Evolutionary conservation across 30 jellyfish, hydroid and myxozoan species (phyloP), one percentile per base, ranked within the genome.

Genomic region (Aurelia aurita): DNA sequence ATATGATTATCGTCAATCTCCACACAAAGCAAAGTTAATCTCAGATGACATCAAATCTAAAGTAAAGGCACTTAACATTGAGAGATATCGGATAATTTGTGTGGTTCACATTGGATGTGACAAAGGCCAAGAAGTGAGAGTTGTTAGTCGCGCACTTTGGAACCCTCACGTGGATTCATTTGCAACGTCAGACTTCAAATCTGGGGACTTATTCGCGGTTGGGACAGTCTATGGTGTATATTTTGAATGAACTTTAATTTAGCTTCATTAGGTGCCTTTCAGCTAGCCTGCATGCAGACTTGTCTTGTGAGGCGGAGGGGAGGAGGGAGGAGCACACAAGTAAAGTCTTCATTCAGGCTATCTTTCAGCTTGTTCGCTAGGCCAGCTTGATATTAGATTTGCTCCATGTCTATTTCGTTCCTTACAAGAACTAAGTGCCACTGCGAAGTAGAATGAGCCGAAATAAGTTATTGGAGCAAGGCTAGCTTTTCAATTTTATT

Each of bases 21-120:
- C 85, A 32, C 65, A 43, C 79, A 64, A 74, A 31, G 89, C 88
- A 31, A 86, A 86, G 79, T 39, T 86, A 28, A 86, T 86, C 31
- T 70, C 88, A 57, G 95, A 86, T 44, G 95, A 86, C 39, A 86
- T 86, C 85, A 86, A 86, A 65, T 43, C 84, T n/a, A 73, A 86
- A 53, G 95, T 86, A 6, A 86, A 86, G 53, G 87, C 75, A 43
- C 53, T 86, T 80, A 47, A 63, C 31, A 26, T 74, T 32, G 78
- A 39, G 49, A 59, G 95, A 31, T 86, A 59, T 74, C 47, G 82
- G 54, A 62, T 86, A 18, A 55, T 86, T 6, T 86, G 95, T 43
- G 20, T 86, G 44, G 87, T 75, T 5, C 89, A 86, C 82, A 68
- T 86, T 4, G 95, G 95, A 7, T 58, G 88, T 67, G 76, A 70